phyloP scores from a whole-genome alignment of 2,888 invertebrate genomes.

The Cephus rjabovi region DNA sequence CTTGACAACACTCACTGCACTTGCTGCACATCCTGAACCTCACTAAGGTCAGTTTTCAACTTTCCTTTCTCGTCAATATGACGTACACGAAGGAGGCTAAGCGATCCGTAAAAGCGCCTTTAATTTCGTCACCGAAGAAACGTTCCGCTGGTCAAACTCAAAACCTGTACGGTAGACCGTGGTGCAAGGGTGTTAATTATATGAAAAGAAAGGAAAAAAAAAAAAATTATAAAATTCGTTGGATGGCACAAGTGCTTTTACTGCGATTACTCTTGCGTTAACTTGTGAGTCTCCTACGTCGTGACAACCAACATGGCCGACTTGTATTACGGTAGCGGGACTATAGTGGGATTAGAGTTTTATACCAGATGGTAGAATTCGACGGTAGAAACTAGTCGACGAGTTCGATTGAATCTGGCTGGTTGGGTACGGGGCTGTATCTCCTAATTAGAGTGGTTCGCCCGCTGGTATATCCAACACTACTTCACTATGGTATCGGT shows the following conservation, averaged over 20 bases:
- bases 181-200: too few relatives aligned
- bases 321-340: background rate
- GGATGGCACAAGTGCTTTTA: background rate
- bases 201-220: too few relatives aligned
- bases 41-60: background rate
- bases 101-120: background rate
- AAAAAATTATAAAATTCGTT: background rate
- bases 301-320: background rate
- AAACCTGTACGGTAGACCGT: background rate
- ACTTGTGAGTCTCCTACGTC: background rate
- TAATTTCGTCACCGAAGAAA: background rate
- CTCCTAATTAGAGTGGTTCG: slow-evolving; percentile 6
- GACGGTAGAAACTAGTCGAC: background rate
- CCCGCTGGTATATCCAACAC: background rate
- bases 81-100: background rate
- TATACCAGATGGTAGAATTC: background rate
- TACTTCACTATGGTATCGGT: background rate
- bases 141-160: background rate
- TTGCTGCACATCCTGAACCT: slow-evolving; percentile 64
- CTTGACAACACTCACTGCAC: slow-evolving; percentile 67
- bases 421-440: background rate
- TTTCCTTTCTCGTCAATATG: background rate
- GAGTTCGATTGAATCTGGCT: background rate
- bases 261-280: background rate
- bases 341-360: background rate